Evolutionary conservation across 2,113 vertebrate species (phyloP).

Genomic region (Tachysurus fulvidraco): DNA sequence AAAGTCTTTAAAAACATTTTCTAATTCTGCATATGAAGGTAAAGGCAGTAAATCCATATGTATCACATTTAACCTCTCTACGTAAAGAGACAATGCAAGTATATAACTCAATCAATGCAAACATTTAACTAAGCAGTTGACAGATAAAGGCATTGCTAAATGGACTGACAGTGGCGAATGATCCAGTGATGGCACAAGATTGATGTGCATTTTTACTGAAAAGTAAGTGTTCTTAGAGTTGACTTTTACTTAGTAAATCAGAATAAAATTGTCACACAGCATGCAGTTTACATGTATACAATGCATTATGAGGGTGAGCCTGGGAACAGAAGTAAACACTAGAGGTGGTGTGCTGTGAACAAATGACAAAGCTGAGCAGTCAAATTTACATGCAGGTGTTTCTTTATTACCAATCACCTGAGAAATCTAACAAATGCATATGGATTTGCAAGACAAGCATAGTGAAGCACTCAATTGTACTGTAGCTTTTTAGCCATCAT

Average conservation of each 20-base stretch:
- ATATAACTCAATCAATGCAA: not conserved
- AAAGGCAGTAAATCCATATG: not conserved
- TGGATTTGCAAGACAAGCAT: not conserved
- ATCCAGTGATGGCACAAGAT: not conserved
- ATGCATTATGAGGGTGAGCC: slow-evolving; percentile 21
- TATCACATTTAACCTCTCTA: not conserved
- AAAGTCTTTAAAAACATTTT: not conserved
- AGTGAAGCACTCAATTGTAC: not conserved
- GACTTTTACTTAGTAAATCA: slow-evolving; percentile 30
- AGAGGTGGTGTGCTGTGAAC: not conserved
- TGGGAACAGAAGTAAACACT: slow-evolving; percentile 29
- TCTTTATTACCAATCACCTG: not conserved
- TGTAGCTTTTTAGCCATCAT: not conserved
- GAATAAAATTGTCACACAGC: slow-evolving; percentile 24
- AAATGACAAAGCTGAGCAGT: slow-evolving; percentile 32
- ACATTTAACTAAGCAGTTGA: not conserved
- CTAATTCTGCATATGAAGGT: not conserved
- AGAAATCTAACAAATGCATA: slow-evolving; percentile 18
- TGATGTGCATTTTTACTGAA: no score
- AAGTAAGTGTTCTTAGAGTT: not conserved
- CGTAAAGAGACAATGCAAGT: not conserved
- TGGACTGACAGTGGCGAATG: not conserved
- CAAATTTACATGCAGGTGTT: slow-evolving; percentile 28
- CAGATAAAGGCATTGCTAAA: not conserved
- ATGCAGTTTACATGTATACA: slow-evolving; percentile 15